Evolutionary conservation across 2,888 invertebrate genomes (phyloP).

Genomic region (Eupithecia tripunctaria): DNA sequence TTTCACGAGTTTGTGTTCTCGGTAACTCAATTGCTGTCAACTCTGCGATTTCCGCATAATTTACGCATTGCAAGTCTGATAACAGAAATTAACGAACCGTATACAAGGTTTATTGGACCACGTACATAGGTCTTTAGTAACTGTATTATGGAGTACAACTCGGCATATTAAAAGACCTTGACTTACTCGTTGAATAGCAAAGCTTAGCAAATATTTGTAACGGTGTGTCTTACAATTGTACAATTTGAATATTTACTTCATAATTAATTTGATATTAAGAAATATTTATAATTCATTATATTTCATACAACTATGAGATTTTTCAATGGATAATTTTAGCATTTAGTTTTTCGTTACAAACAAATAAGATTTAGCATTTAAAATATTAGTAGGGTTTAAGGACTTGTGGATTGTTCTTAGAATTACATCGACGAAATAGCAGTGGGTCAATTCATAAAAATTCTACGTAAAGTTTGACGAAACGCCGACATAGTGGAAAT

Average conservation of each 20-base stretch:
- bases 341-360: not conserved
- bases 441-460: not conserved
- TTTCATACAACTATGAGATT: not conserved
- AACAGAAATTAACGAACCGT: constrained; percentile 27
- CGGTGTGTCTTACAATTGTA: not conserved
- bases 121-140: constrained; percentile 2
- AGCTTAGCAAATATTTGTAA: not conserved
- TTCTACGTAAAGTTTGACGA: not conserved
- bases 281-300: not conserved
- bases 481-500: constrained; percentile 38
- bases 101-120: constrained; percentile 14
- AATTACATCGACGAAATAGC: not conserved
- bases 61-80: constrained; percentile 37
- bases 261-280: not conserved
- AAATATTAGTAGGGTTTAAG: not conserved
- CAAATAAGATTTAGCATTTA: not conserved
- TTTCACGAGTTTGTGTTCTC: constrained; percentile 63
- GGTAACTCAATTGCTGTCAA: constrained; percentile 53
- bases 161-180: constrained; percentile 5
- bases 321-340: not conserved
- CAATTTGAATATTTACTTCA: not conserved
- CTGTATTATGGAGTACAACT: constrained; percentile 4
- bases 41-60: constrained; percentile 48
- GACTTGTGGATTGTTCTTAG: not conserved
- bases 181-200: not conserved